phyloP scores from a whole-genome alignment of 2,113 vertebrate species.

The Sebastes schlegelii region DNA sequence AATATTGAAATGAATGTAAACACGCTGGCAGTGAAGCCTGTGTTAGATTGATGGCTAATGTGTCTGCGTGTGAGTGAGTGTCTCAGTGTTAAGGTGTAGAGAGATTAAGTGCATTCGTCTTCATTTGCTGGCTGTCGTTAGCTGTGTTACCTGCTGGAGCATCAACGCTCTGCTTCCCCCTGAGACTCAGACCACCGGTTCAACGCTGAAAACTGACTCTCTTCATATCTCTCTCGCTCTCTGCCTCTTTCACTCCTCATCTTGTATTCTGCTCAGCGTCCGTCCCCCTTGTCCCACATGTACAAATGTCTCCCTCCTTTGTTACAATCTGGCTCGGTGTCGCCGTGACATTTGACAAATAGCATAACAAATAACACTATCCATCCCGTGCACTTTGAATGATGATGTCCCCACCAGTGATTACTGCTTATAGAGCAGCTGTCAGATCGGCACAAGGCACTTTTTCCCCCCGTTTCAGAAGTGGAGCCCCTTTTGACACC shows the following conservation, averaged over 20 bases:
- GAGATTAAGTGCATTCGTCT: conserved; percentile 79
- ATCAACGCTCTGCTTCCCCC: conserved; percentile 58
- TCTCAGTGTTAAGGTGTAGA: conserved; percentile 49
- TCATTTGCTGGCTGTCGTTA: conserved; percentile 68
- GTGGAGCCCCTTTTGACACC: conserved; percentile 25
- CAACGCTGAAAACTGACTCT: conserved; percentile 44
- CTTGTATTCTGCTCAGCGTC: conserved; percentile 55
- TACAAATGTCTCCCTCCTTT: conserved; percentile 63
- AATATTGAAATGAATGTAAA: conserved; percentile 21
- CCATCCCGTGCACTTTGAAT: conserved; percentile 49
- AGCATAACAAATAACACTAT: conserved; percentile 44
- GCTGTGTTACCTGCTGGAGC: conserved; percentile 70
- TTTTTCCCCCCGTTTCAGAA: conserved; percentile 13
- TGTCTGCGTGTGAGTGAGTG: conserved; percentile 9
- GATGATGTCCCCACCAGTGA: conserved; percentile 54
- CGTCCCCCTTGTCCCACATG: conserved; percentile 45
- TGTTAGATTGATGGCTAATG: conserved; percentile 17
- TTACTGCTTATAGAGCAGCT: conserved; percentile 42
- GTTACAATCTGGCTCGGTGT: conserved; percentile 56
- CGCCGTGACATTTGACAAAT: conserved; percentile 73
- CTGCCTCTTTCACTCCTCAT: conserved; percentile 29
- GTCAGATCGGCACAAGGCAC: conserved; percentile 28
- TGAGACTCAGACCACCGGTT: conserved; percentile 55
- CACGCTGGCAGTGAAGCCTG: conserved; percentile 5
- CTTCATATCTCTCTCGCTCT: conserved; percentile 25